These are phyloP conservation scores for Graphium colonna DNA, from an alignment of 2,888 invertebrate genomes.

Conservation along the genomic window DNA sequence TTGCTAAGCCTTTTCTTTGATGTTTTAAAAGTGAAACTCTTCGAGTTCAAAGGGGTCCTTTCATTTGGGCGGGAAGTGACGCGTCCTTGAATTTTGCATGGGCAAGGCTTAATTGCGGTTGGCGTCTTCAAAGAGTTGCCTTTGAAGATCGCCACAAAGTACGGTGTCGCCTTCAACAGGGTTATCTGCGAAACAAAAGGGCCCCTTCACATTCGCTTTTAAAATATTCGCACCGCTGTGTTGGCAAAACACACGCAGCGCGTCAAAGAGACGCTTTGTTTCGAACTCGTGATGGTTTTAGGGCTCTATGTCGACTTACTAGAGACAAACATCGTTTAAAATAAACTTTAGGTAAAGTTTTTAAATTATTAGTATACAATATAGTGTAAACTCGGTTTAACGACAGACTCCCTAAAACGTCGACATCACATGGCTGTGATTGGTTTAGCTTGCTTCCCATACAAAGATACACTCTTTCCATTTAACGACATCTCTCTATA, in stretches of 20 bases:
- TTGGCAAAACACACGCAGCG: slow-evolving; percentile 4
- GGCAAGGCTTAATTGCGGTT: slow-evolving; percentile 75
- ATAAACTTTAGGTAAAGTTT: background rate
- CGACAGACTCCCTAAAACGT: no score
- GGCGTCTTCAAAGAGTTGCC: slow-evolving; percentile 74
- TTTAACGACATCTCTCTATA: no score
- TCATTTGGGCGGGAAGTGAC: slow-evolving; percentile 59
- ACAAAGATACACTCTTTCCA: no score
- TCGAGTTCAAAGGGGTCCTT: slow-evolving; percentile 56
- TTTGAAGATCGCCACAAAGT: slow-evolving; percentile 43
- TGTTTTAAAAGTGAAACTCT: slow-evolving; percentile 66
- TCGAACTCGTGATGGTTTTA: no score
- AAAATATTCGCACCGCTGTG: slow-evolving; percentile 32
- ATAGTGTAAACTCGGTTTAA: no score
- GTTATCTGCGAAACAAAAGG: slow-evolving; percentile 55
- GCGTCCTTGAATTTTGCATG: slow-evolving; percentile 70
- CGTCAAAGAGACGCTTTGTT: no score
- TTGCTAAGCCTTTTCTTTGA: slow-evolving; percentile 31
- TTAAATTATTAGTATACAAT: slow-evolving; percentile 63
- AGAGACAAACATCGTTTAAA: background rate
- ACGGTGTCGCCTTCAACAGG: slow-evolving; percentile 19
- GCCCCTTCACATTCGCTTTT: slow-evolving; percentile 50
- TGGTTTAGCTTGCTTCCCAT: no score
- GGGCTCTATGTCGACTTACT: no score
- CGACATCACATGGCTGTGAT: no score